Evolutionary conservation across 2,888 invertebrate species (phyloP).

Genomic region (Cheilosia pagana): DNA sequence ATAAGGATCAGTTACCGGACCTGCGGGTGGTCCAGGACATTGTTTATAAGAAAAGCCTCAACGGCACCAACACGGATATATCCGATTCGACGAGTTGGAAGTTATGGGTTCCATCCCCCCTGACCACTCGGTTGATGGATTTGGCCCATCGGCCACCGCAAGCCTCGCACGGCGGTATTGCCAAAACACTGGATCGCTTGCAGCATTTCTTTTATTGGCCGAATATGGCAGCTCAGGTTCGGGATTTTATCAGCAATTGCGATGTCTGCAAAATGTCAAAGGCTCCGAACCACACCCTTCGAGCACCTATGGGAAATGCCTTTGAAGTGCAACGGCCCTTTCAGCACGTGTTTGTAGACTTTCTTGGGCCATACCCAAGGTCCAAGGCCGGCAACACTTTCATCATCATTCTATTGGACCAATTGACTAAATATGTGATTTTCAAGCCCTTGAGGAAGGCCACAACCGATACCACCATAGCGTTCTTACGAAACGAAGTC

Average conservation of each 20-base stretch:
- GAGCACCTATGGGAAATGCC: neutral
- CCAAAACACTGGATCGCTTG: too few species aligned
- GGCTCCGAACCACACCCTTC: neutral
- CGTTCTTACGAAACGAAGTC: too few species aligned
- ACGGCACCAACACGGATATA: too few species aligned
- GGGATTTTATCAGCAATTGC: neutral
- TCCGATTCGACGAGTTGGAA: neutral
- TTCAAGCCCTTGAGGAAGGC: too few species aligned
- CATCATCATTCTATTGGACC: too few species aligned
- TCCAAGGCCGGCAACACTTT: constrained; percentile 10
- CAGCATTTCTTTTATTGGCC: neutral
- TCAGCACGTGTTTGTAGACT: neutral
- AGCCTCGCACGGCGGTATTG: constrained; percentile 1
- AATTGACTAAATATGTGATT: too few species aligned
- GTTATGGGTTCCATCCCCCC: neutral
- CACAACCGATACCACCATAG: too few species aligned
- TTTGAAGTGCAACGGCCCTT: neutral
- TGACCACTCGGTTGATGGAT: neutral
- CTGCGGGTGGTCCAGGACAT: too few species aligned
- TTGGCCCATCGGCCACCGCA: constrained; percentile 9
- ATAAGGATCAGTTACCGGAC: too few species aligned
- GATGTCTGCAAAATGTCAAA: too few species aligned
- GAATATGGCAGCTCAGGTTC: constrained; percentile 8
- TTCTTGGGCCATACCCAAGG: constrained; percentile 3
- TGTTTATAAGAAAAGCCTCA: too few species aligned